phyloP scores from a whole-genome alignment of 2,797 vertebrate species.

The Antrozous pallidus region DNA sequence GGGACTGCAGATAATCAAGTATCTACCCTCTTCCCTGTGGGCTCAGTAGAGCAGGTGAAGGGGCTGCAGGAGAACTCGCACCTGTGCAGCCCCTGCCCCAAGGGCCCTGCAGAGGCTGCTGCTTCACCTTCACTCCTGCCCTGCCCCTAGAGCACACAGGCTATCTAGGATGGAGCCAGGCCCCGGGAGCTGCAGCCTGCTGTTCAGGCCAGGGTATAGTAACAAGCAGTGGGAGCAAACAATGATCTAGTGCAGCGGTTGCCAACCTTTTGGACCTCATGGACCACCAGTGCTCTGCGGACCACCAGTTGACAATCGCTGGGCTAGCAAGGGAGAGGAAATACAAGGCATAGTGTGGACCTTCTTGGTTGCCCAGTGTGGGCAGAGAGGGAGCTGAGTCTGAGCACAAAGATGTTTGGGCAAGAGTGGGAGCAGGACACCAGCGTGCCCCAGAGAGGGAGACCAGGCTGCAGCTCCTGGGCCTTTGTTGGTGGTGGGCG shows the following conservation, averaged over 20 bases:
- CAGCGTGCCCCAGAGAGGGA: background rate
- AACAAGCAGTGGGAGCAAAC: background rate
- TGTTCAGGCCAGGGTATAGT: background rate
- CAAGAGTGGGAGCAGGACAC: background rate
- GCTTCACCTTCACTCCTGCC: background rate
- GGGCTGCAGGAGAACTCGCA: background rate
- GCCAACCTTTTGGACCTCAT: too few species aligned
- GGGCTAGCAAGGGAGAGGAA: background rate
- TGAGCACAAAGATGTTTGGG: background rate
- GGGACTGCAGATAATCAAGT: background rate
- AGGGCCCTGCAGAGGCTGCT: background rate
- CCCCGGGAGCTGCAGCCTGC: too few species aligned
- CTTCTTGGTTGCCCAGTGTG: background rate
- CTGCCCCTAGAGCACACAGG: background rate
- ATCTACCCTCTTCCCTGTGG: background rate
- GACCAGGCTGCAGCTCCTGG: background rate
- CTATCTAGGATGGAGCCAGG: background rate
- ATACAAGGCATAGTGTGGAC: background rate
- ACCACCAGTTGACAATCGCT: too few species aligned
- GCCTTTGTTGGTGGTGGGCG: fast-evolving
- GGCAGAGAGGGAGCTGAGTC: background rate
- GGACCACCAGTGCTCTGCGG: too few species aligned
- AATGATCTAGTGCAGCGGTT: background rate
- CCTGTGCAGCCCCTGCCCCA: background rate
- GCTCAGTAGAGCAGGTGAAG: background rate